Evolutionary conservation across 1,140 invertebrate species (phyloP).

Genomic region (Chelonus insularis): DNA sequence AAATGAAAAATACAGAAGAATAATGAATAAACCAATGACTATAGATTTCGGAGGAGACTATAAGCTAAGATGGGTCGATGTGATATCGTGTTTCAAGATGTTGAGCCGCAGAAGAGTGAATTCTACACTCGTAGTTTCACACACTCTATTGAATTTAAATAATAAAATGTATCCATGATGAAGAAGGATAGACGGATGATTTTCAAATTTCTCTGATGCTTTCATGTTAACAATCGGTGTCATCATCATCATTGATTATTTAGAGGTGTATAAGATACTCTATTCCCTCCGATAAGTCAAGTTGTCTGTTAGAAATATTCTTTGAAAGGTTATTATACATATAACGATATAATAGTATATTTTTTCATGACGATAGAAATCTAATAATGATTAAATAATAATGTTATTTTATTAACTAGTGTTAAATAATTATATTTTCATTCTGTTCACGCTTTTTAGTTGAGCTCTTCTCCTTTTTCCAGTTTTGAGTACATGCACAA

Average conservation of each 20-base stretch:
- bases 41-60: no score
- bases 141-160: conserved; percentile 9
- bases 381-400: no score
- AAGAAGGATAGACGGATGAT: neutral
- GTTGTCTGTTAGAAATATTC: no score
- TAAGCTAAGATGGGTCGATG: neutral
- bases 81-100: conserved; percentile 6
- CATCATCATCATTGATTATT: neutral
- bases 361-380: no score
- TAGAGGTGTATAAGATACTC: neutral
- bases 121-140: conserved; percentile 1
- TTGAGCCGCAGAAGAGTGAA: neutral
- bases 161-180: neutral
- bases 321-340: no score
- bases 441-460: no score
- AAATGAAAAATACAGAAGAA: neutral
- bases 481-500: no score
- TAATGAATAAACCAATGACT: neutral
- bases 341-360: no score
- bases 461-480: no score
- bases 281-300: neutral
- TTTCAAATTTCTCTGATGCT: neutral
- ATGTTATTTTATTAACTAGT: no score
- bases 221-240: neutral
- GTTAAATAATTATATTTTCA: no score